Conservation (phyloP, 1,140 invertebrate genomes). For the Ips typographus region DNA sequence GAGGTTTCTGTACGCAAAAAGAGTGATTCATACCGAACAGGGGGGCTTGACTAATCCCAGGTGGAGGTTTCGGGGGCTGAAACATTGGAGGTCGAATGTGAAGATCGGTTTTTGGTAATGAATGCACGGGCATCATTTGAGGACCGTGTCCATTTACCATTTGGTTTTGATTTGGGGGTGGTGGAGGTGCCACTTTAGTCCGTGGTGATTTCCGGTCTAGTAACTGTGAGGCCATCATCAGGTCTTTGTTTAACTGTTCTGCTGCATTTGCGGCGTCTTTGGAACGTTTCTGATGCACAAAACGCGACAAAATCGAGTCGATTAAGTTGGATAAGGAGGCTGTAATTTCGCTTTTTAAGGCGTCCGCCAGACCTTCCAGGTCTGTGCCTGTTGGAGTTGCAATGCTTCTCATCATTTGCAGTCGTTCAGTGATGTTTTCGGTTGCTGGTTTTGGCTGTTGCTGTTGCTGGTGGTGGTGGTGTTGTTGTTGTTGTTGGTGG, state of each 20-base stretch:
- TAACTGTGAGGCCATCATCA: constrained; percentile 72
- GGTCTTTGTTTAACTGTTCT: constrained; percentile 80
- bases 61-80: constrained; percentile 75
- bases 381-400: constrained; percentile 67
- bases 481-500: constrained; percentile 54
- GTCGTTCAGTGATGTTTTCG: constrained; percentile 59
- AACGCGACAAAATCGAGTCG: constrained; percentile 82
- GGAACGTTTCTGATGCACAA: constrained; percentile 76
- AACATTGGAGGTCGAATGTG: constrained; percentile 67
- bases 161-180: constrained; percentile 49
- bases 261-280: constrained; percentile 76
- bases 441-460: constrained; percentile 54
- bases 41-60: constrained; percentile 66
- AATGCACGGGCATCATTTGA: constrained; percentile 47
- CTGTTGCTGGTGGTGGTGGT: constrained; percentile 52
- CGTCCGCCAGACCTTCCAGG: constrained; percentile 83
- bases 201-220: constrained; percentile 81
- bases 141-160: constrained; percentile 50
- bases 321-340: constrained; percentile 82
- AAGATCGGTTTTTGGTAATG: constrained; percentile 65
- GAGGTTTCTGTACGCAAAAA: constrained; percentile 62
- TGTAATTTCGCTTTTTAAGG: constrained; percentile 86
- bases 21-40: constrained; percentile 68
- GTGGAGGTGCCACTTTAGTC: constrained; percentile 67
- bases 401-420: constrained; percentile 65